Percentiles rank a stretch among this genome's conserved stretches.
These are phyloP conservation scores for Cantharis nigra DNA, from an alignment of 2,888 invertebrate genomes.

Conservation along the genomic window DNA sequence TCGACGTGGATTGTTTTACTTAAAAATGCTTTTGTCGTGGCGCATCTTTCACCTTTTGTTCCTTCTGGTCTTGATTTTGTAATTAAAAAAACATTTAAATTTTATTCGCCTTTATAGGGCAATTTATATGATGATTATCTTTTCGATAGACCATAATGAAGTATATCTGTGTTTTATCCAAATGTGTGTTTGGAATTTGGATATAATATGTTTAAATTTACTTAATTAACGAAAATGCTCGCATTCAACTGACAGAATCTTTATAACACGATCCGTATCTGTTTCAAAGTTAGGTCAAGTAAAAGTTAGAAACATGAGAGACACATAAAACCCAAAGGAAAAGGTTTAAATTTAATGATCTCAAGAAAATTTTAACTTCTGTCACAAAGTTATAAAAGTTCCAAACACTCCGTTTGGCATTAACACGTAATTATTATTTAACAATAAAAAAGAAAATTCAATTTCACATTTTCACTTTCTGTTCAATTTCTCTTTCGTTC, in stretches of 20 bases:
- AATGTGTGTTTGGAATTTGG: not conserved
- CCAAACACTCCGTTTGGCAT: not conserved
- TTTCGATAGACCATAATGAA: not conserved
- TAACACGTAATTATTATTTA: not conserved
- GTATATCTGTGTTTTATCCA: not conserved
- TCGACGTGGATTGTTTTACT: not conserved
- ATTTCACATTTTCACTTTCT: not conserved
- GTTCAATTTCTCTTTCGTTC: not conserved
- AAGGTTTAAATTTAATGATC: not conserved
- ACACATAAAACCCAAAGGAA: not conserved
- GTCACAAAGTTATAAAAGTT: not conserved
- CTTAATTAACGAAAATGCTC: not conserved
- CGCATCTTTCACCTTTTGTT: not conserved
- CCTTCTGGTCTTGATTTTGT: not conserved
- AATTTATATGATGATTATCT: no score
- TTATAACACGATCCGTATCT: not conserved
- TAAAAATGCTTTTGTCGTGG: not conserved
- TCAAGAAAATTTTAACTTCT: not conserved
- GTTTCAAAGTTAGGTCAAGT: not conserved
- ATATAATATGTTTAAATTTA: not conserved
- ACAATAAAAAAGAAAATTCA: not conserved
- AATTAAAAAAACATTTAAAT: not conserved
- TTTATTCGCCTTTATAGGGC: not conserved
- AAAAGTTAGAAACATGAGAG: not conserved
- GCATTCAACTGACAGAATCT: not conserved